These are phyloP conservation scores for Lycopodina hypogea DNA, from an alignment of 37 sponge, comb jelly and placozoan genomes.

Conservation along the genomic window DNA sequence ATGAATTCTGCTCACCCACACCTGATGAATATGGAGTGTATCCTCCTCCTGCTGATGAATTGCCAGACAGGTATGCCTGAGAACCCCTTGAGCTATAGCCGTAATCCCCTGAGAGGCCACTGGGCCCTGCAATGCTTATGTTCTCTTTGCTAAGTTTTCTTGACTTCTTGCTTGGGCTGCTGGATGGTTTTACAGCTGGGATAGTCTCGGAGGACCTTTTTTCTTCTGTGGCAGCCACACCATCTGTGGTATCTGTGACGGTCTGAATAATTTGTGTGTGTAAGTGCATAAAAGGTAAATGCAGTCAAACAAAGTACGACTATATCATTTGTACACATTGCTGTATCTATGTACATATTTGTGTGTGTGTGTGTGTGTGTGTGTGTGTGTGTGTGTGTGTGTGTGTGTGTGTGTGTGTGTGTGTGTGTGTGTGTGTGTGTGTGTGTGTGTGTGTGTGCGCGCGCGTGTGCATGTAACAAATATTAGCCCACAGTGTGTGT, in stretches of 20 bases:
- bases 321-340: too few relatives aligned
- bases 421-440: too few relatives aligned
- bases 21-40: constrained; percentile 2
- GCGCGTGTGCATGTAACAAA: too few relatives aligned
- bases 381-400: too few relatives aligned
- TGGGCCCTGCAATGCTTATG: not conserved
- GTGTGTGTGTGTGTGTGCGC: too few relatives aligned
- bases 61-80: constrained; percentile 35
- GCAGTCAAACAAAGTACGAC: too few relatives aligned
- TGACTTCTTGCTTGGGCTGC: constrained; percentile 3
- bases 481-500: too few relatives aligned
- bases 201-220: constrained; percentile 25
- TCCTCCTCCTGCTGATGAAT: not conserved
- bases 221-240: constrained; percentile 53
- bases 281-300: not conserved
- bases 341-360: too few relatives aligned
- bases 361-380: too few relatives aligned
- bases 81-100: constrained; percentile 60
- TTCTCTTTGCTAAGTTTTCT: constrained; percentile 34
- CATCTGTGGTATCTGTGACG: constrained; percentile 25
- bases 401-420: too few relatives aligned
- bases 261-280: too few relatives aligned
- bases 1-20: constrained; percentile 38
- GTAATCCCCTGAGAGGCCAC: constrained; percentile 1
- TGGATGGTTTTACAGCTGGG: not conserved